Evolutionary conservation across 2,797 vertebrate species (phyloP).

Genomic region (Falco cherrug): DNA sequence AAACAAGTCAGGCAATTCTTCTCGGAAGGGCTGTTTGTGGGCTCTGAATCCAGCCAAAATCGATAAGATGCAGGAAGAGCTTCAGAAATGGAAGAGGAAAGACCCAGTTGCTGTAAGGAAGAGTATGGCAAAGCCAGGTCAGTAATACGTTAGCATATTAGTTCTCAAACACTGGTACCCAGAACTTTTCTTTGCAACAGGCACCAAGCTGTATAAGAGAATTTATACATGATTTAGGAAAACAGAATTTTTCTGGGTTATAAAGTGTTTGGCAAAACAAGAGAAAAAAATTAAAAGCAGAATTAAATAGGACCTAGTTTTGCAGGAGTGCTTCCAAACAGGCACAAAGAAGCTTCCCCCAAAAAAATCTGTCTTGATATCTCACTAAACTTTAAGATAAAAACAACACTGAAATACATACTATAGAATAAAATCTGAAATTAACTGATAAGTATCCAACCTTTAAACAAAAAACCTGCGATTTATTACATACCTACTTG

Average conservation of each 20-base stretch:
- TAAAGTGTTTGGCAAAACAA: neutral
- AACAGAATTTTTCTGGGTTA: neutral
- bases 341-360: neutral
- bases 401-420: neutral
- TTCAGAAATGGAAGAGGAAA: slow-evolving; percentile 98
- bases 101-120: slow-evolving; percentile 91
- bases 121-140: slow-evolving; percentile 97
- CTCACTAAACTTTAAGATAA: neutral
- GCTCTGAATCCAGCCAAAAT: slow-evolving; percentile 95
- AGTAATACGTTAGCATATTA: neutral
- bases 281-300: neutral
- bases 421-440: neutral
- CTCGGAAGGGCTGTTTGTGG: slow-evolving; percentile 96
- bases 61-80: slow-evolving; percentile 98
- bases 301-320: neutral
- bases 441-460: neutral
- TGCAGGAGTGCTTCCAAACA: neutral
- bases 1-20: slow-evolving; percentile 90
- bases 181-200: neutral
- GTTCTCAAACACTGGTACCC: neutral
- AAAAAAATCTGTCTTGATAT: neutral
- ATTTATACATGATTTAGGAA: neutral
- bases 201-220: neutral
- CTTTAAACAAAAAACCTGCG: neutral
- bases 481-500: neutral